phyloP scores from a whole-genome alignment of 1,140 invertebrate genomes.

The Hermatobates lingyangjiaoensis region DNA sequence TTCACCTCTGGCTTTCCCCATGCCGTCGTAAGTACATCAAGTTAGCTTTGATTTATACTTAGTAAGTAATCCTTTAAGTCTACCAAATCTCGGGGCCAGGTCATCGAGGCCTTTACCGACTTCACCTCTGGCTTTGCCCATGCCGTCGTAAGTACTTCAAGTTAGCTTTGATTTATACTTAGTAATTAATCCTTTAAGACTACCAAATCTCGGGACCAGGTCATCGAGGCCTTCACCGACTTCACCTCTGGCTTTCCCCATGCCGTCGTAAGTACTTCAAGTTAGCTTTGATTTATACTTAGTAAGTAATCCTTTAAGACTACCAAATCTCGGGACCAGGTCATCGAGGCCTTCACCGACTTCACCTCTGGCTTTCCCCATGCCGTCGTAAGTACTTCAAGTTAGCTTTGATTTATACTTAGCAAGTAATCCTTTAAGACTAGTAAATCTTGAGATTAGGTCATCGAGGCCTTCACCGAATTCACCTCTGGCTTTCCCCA shows the following conservation, averaged over 20 bases:
- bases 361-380: conserved; percentile 65
- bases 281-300: conserved; percentile 4
- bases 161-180: conserved; percentile 4
- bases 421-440: no score
- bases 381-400: conserved; percentile 41
- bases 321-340: conserved; percentile 64
- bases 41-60: conserved; percentile 4
- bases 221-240: conserved; percentile 57
- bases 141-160: conserved; percentile 41
- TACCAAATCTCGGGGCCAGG: conserved; percentile 64
- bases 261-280: conserved; percentile 41
- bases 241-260: conserved; percentile 65
- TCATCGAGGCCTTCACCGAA: conserved; percentile 57
- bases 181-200: conserved; percentile 52
- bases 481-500: conserved; percentile 65
- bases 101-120: conserved; percentile 57
- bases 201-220: conserved; percentile 64
- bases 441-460: conserved; percentile 64
- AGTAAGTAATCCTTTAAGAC: conserved; percentile 52
- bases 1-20: conserved; percentile 65
- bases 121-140: conserved; percentile 65
- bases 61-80: conserved; percentile 52
- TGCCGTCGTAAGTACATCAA: conserved; percentile 41
- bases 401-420: no score
- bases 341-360: conserved; percentile 57